Conservation (phyloP, 2,113 vertebrate species). For the Elephantulus edwardii region DNA sequence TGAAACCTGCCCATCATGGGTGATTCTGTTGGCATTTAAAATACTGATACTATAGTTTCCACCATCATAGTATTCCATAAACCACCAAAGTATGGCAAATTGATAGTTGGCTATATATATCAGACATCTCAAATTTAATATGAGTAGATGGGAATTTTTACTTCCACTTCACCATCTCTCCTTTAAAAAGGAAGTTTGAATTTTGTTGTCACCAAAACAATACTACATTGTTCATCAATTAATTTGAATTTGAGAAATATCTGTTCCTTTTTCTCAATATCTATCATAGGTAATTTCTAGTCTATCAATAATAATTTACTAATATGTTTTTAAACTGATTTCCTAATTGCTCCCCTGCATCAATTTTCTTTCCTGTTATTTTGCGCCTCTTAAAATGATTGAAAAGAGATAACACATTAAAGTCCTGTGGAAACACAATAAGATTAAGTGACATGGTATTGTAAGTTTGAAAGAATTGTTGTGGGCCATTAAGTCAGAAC, state of each 20-base stretch:
- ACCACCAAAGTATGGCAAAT: neutral
- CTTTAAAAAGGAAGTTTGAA: neutral
- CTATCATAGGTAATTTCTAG: neutral
- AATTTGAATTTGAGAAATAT: neutral
- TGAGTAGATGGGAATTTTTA: neutral
- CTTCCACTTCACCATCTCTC: neutral
- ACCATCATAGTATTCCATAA: too few relatives aligned
- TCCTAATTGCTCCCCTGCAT: neutral
- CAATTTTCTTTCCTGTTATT: neutral
- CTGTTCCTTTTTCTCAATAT: neutral
- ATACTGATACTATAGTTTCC: too few relatives aligned
- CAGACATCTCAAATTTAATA: neutral
- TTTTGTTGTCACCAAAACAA: neutral
- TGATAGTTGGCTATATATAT: neutral
- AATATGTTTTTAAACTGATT: neutral
- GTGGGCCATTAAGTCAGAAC: too few relatives aligned
- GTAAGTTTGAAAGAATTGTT: too few relatives aligned
- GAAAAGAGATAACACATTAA: neutral
- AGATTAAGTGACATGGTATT: neutral
- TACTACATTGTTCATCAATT: accelerated
- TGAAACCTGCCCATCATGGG: neutral
- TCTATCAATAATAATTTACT: neutral
- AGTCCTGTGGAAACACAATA: neutral
- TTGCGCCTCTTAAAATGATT: neutral
- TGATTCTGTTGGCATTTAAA: neutral